Percentiles rank a stretch among this genome's conserved stretches.
These are phyloP conservation scores for Entosphenus tridentatus DNA, from an alignment of 2,113 vertebrate genomes.

Conservation along the genomic window DNA sequence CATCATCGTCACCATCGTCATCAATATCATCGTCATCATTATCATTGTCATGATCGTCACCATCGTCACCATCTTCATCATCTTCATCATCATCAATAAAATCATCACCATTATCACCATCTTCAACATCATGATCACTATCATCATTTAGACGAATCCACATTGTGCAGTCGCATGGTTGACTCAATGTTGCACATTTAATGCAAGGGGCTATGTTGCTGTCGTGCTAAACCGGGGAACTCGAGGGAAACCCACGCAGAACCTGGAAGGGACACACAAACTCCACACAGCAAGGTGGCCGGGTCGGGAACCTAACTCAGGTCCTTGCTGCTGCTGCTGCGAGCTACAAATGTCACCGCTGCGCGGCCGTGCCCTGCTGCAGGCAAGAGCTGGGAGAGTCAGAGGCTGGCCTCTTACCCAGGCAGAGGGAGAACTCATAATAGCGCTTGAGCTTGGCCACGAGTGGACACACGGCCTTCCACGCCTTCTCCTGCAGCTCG, in stretches of 20 bases:
- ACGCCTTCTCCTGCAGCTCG: slow-evolving; percentile 59
- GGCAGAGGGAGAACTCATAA: slow-evolving; percentile 63
- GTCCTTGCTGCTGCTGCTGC: too few species aligned
- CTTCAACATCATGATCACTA: not conserved
- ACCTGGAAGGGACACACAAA: too few species aligned
- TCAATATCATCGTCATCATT: not conserved
- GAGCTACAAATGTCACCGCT: too few species aligned
- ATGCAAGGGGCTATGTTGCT: too few species aligned
- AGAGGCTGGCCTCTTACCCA: slow-evolving; percentile 25
- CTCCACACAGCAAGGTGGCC: too few species aligned
- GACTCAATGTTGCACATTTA: too few species aligned
- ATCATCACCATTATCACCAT: not conserved
- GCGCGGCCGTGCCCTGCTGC: too few species aligned
- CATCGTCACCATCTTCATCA: not conserved
- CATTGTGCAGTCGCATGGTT: too few species aligned
- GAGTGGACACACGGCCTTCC: slow-evolving; percentile 66
- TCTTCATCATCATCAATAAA: not conserved
- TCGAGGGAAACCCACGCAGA: too few species aligned
- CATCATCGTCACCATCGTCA: not conserved
- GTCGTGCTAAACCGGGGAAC: too few species aligned
- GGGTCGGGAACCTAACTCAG: too few species aligned
- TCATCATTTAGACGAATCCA: not conserved
- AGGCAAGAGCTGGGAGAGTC: not conserved
- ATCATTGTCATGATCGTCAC: not conserved
- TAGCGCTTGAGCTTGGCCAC: slow-evolving; percentile 70